Conservation (phyloP, 2,113 vertebrate species). For the Ivindomyrus marchei region DNA sequence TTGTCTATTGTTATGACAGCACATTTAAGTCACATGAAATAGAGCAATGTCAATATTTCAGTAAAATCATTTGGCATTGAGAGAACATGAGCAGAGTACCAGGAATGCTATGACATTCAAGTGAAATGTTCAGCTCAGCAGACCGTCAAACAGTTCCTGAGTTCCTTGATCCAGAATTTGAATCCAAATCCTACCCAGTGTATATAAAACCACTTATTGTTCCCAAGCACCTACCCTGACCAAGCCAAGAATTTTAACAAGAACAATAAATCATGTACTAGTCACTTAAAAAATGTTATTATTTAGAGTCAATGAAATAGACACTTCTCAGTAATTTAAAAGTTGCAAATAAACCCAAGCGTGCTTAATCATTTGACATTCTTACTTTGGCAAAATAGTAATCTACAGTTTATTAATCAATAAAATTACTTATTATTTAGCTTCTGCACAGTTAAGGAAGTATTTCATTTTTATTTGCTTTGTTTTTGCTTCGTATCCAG, state of each 20-base stretch:
- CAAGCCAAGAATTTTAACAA: background rate
- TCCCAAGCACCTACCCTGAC: background rate
- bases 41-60: background rate
- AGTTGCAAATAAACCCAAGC: background rate
- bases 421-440: background rate
- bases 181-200: background rate
- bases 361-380: background rate
- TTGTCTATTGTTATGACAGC: background rate
- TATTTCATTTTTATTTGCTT: background rate
- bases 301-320: background rate
- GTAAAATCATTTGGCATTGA: background rate
- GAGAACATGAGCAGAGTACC: background rate
- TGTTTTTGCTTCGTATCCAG: background rate
- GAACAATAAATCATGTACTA: background rate
- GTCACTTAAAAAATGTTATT: background rate
- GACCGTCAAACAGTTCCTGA: background rate
- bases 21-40: background rate
- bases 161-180: background rate
- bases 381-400: background rate
- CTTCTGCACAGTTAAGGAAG: background rate
- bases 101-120: background rate
- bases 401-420: background rate
- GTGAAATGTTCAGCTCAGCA: background rate
- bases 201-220: background rate
- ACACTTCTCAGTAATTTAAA: background rate